Percentiles rank a stretch among this genome's conserved stretches.
Evolutionary conservation across 2,797 vertebrate genomes (phyloP).

Genomic region (Poecilia velifera): DNA sequence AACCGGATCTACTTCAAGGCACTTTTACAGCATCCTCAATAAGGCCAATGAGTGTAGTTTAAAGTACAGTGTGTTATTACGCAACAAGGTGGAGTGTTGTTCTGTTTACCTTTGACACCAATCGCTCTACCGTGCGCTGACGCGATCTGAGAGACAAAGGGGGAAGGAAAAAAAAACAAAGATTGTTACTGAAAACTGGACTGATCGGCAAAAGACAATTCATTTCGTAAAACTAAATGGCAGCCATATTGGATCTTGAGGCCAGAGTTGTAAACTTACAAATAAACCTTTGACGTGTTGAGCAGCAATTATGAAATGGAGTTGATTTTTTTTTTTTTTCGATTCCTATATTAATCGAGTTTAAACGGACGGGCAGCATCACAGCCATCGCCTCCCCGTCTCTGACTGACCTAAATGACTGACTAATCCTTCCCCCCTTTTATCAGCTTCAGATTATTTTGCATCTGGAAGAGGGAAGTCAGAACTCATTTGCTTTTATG

Average conservation of each 20-base stretch:
- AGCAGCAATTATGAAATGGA: neutral
- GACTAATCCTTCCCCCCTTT: neutral
- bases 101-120: constrained; percentile 87
- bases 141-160: constrained; percentile 80
- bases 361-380: neutral
- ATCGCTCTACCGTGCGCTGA: constrained; percentile 87
- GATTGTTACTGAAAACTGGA: neutral
- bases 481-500: neutral
- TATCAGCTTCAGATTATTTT: constrained; percentile 1
- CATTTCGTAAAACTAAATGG: neutral
- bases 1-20: neutral
- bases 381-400: neutral
- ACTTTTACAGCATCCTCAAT: neutral
- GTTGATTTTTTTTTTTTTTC: neutral
- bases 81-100: neutral
- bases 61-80: neutral
- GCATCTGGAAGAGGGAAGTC: neutral
- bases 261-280: neutral
- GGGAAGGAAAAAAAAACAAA: constrained; percentile 20
- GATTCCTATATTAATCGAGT: neutral
- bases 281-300: neutral
- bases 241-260: neutral
- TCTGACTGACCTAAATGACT: neutral
- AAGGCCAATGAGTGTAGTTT: neutral
- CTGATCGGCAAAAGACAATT: constrained; percentile 4